Evolutionary conservation across 1,140 invertebrate species (phyloP), one percentile per base, ranked within the genome.

Genomic region (Pristionchus pacificus): DNA sequence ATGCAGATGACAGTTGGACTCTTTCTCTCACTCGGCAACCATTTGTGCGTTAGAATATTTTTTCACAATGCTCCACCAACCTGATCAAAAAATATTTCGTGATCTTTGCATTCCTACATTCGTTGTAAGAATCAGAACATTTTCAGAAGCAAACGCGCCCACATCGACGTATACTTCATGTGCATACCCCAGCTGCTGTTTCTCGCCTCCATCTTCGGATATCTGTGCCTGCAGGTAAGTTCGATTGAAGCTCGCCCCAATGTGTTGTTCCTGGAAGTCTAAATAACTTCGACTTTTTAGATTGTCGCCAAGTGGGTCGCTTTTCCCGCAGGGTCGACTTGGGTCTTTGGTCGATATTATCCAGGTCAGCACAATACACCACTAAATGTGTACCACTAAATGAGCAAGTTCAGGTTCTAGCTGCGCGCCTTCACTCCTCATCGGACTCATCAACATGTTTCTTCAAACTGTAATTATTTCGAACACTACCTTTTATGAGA

Each of bases 1-100:
- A 81, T 89, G 68, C 95, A 98, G 84, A 98, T 98, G 95, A 89
- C 95, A 60, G 97, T 98, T 85, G 96, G 96, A 68, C 90, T 98
- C 0, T 88, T 88, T 79, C 89, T 97, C 79, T 92, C 91, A 77
- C 89, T 95, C 32, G 88, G 91, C 65, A 98, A 98, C 86, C 92
- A 94, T 86, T 85, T 89, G 80, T 80, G 25, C 28, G 77, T 60
- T 30, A 10, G 10, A 33, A 15, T 62, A 27, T 19, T 27, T 0
- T 62, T n/a, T n/a, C n/a, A n/a, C n/a, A n/a, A n/a, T n/a, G n/a
- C n/a, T n/a, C n/a, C n/a, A n/a, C n/a, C n/a, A n/a, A n/a, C n/a
- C n/a, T n/a, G n/a, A n/a, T n/a, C n/a, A n/a, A n/a, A n/a, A n/a
- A n/a, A n/a, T n/a, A n/a, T n/a, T n/a, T n/a, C n/a, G n/a, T n/a